A percentile compares a stretch with the other conserved stretches of the same genome.
Evolutionary conservation across 92 coral and sea anemone species (phyloP).

Genomic region (Umimayanthus kanabou): DNA sequence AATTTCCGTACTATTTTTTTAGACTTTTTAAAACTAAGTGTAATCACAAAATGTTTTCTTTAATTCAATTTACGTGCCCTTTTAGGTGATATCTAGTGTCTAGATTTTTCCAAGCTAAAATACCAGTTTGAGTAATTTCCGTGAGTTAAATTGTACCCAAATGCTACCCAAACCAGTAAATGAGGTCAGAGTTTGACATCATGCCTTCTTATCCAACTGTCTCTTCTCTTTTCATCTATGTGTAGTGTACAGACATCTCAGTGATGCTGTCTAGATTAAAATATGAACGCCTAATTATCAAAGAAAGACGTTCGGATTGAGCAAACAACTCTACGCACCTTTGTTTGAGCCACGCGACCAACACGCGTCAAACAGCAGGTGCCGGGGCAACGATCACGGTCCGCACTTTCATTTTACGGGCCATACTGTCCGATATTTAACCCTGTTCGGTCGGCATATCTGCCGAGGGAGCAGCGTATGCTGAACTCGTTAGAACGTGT

Average conservation of each 20-base stretch:
- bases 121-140: slow-evolving; percentile 60
- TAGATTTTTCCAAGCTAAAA: slow-evolving; percentile 52
- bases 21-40: slow-evolving; percentile 68
- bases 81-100: slow-evolving; percentile 3
- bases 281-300: slow-evolving; percentile 76
- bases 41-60: slow-evolving; percentile 74
- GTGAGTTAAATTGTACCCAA: slow-evolving; percentile 32
- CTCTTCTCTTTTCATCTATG: slow-evolving; percentile 46
- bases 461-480: background rate
- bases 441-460: slow-evolving; percentile 33
- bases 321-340: slow-evolving; percentile 79
- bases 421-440: slow-evolving; percentile 49
- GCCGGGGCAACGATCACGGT: slow-evolving; percentile 48
- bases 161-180: slow-evolving; percentile 1
- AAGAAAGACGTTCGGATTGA: slow-evolving; percentile 74
- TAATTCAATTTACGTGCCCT: slow-evolving; percentile 70
- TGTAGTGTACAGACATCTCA: slow-evolving; percentile 62
- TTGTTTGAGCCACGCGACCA: slow-evolving; percentile 92
- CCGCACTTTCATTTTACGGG: slow-evolving; percentile 42
- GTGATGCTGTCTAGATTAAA: slow-evolving; percentile 72
- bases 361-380: slow-evolving; percentile 96
- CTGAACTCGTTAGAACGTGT: background rate
- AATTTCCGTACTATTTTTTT: slow-evolving; percentile 65
- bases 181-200: slow-evolving; percentile 16
- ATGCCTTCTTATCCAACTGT: slow-evolving; percentile 9